Percentiles rank a stretch among this genome's conserved stretches.
phyloP scores from a whole-genome alignment of 2,113 vertebrate genomes.

The Tetrax tetrax region DNA sequence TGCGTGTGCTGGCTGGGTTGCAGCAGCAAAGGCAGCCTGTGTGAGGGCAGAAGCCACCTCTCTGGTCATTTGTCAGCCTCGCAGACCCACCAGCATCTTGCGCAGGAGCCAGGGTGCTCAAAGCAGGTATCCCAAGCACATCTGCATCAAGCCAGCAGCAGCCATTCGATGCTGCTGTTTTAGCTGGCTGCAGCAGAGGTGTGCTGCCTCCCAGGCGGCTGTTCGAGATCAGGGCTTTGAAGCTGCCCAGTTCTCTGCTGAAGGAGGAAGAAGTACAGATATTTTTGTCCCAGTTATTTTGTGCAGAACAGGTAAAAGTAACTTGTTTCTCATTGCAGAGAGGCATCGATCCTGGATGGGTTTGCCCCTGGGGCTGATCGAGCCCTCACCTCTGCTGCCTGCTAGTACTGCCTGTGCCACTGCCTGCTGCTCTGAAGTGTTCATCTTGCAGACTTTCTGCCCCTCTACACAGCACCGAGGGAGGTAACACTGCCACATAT shows the following conservation, averaged over 20 bases:
- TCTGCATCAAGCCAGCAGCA: background rate
- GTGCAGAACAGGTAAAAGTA: background rate
- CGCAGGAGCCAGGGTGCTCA: background rate
- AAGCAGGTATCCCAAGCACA: background rate
- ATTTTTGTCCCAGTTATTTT: background rate
- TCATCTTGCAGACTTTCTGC: background rate
- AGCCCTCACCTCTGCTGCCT: background rate
- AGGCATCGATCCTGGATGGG: rapidly evolving
- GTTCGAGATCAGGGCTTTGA: background rate
- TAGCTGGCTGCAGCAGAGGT: background rate
- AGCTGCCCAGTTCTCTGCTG: background rate
- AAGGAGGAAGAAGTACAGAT: background rate
- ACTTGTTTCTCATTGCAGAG: background rate
- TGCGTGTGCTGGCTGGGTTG: background rate
- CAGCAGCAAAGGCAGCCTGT: rapidly evolving
- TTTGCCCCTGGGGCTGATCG: background rate
- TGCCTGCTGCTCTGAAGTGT: background rate
- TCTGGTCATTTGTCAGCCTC: rapidly evolving
- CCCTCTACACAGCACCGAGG: background rate
- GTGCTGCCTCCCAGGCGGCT: background rate
- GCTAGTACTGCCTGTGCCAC: background rate
- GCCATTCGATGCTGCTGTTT: background rate
- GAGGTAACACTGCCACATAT: rapidly evolving
- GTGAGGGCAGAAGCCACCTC: background rate
- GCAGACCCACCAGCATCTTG: rapidly evolving